Evolutionary conservation across 2,797 vertebrate species (phyloP).

Genomic region (Lithobates pipiens): DNA sequence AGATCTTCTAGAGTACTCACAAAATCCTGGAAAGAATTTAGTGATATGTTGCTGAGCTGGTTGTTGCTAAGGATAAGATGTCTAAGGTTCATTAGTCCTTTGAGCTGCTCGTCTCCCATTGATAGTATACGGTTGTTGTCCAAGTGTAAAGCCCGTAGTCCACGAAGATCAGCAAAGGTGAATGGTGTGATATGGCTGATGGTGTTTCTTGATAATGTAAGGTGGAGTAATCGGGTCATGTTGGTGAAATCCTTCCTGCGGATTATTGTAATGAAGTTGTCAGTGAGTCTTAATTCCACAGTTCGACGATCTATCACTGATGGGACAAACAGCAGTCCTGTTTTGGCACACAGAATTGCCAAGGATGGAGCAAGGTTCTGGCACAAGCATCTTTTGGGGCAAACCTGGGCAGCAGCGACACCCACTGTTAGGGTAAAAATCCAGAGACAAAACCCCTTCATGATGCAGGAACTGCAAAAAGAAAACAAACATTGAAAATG

Average conservation of each 20-base stretch:
- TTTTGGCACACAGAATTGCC: conserved; percentile 89
- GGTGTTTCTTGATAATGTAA: conserved; percentile 88
- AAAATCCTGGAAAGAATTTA: conserved; percentile 86
- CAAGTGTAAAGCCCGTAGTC: conserved; percentile 85
- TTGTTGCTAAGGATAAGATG: conserved; percentile 90
- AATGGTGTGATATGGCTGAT: conserved; percentile 90
- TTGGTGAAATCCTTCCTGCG: conserved; percentile 87
- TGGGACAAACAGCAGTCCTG: conserved; percentile 89
- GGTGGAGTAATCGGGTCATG: conserved; percentile 88
- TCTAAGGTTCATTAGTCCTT: conserved; percentile 84
- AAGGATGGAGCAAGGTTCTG: conserved; percentile 88
- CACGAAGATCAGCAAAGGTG: conserved; percentile 86
- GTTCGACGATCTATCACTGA: conserved; percentile 85
- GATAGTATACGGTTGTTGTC: conserved; percentile 86
- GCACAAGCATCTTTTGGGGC: conserved; percentile 90
- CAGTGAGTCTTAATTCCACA: conserved; percentile 86
- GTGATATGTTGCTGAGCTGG: conserved; percentile 83
- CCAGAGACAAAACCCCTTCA: conserved; percentile 84
- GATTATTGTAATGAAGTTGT: conserved; percentile 89
- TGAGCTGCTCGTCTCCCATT: conserved; percentile 85
- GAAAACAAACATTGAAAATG: background rate
- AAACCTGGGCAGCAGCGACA: conserved; percentile 80
- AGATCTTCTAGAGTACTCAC: conserved; percentile 85
- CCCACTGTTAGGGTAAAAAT: conserved; percentile 81
- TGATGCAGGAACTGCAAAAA: conserved; percentile 67